Evolutionary conservation across 2,888 invertebrate genomes (phyloP).

Genomic region (Tridacna gigas): DNA sequence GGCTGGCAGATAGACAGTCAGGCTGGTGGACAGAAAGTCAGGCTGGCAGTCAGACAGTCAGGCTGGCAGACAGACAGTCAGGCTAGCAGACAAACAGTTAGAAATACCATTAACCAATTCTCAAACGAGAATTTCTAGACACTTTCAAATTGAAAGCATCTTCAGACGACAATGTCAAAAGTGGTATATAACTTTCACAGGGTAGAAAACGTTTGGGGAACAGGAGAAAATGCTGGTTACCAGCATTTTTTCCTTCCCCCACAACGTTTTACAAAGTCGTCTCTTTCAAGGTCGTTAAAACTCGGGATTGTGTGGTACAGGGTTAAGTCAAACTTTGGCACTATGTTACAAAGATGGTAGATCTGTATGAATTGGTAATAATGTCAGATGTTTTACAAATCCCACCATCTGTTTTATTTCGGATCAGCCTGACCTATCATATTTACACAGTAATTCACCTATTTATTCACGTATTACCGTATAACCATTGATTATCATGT

Average conservation of each 20-base stretch:
- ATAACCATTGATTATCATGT: no score
- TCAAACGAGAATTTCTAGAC: no score
- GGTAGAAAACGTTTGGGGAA: background rate
- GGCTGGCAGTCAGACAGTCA: no score
- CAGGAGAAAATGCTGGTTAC: background rate
- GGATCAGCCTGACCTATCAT: conserved; percentile 5
- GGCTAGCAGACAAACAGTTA: no score
- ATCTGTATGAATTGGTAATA: background rate
- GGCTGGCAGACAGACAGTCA: no score
- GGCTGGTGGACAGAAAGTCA: no score
- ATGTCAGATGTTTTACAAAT: background rate
- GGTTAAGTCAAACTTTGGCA: background rate
- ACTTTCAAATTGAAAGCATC: no score
- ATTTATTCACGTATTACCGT: background rate
- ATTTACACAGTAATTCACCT: conserved; percentile 8
- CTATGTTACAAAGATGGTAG: background rate
- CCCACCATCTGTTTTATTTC: conserved; percentile 17
- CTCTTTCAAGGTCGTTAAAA: background rate
- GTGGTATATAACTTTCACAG: no score
- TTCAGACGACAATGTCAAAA: no score
- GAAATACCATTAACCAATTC: no score
- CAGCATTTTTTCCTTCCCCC: no score
- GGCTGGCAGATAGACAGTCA: no score
- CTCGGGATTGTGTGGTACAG: background rate
- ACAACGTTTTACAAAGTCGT: background rate